Evolutionary conservation across 1,140 invertebrate genomes (phyloP), one percentile per base, ranked within the genome.

Genomic region (Latrodectus geometricus): DNA sequence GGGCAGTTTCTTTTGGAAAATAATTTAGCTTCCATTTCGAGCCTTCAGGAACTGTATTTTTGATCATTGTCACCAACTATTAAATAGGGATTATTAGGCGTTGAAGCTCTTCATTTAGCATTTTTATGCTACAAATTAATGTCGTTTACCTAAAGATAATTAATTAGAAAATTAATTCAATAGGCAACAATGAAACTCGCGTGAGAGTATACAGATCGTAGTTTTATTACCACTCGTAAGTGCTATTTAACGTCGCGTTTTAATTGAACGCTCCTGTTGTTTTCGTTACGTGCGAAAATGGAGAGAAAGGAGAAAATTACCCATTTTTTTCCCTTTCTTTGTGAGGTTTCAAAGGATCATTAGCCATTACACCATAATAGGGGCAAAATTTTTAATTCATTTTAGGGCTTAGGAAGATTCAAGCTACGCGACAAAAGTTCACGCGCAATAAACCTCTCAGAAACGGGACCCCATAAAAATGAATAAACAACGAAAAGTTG

Each of bases 391-490:
- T 61, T 61, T 61, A 61, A 61, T 61, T 61, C 54, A 61, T 61
- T 61, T 61, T 61, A 61, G 54, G 54, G 54, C 11, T 17, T 61
- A 4, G 17, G 11, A 61, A 8, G 54, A 61, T 14, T 17, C 54
- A 61, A 14, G 11, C 0, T 4, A 61, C 11, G 17, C 11, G 54
- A 84, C 82, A 66, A 9, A 14, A 69, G 61, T 76, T 84, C 82
- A 69, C 73, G 82, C 54, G 61, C 50, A 66, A 84, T 84, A 84
- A 84, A 84, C 72, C 35, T 69, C 49, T 56, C 82, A 7, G 15
- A n/a, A 56, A 65, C 11, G 54, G 54, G 54, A 8, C 54, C 2
- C 21, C 69, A 52, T 23, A 76, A 76, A 84, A 69, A 68, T 74
- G 69, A 83, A 20, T 65, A 74, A 61, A 61, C 72, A 66, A 50